Evolutionary conservation across 2,113 vertebrate genomes (phyloP).

Genomic region (Psephotus haematonotus): DNA sequence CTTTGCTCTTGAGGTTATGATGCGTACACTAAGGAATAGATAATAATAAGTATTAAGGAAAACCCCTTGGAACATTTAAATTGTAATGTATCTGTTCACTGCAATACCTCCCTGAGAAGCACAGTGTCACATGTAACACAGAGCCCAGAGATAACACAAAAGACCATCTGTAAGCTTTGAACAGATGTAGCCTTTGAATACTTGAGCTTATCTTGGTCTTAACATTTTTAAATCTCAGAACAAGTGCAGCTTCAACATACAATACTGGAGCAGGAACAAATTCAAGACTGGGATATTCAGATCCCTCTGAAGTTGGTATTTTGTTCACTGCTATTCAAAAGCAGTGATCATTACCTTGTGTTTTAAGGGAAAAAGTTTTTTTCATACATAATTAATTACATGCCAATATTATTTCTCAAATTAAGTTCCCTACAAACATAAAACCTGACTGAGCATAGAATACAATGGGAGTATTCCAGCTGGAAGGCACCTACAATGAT

Average conservation of each 20-base stretch:
- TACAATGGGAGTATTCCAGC: not conserved
- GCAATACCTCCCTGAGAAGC: conserved; percentile 60
- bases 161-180: conserved; percentile 70
- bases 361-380: not conserved
- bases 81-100: conserved; percentile 57
- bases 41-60: conserved; percentile 47
- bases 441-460: not conserved
- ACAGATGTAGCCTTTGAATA: conserved; percentile 69
- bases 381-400: not conserved
- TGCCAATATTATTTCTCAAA: not conserved
- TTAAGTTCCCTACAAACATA: not conserved
- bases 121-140: conserved; percentile 56
- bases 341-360: not conserved
- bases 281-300: not conserved
- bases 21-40: not conserved
- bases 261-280: not conserved
- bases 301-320: not conserved
- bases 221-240: conserved; percentile 47
- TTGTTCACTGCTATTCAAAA: not conserved
- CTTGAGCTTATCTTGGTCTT: conserved; percentile 54
- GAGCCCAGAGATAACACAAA: conserved; percentile 63
- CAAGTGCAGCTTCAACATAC: conserved; percentile 4
- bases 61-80: conserved; percentile 38
- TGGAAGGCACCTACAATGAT: not conserved
- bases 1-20: conserved; percentile 12